phyloP scores from a whole-genome alignment of 2,797 vertebrate genomes.

The Trematomus bernacchii region DNA sequence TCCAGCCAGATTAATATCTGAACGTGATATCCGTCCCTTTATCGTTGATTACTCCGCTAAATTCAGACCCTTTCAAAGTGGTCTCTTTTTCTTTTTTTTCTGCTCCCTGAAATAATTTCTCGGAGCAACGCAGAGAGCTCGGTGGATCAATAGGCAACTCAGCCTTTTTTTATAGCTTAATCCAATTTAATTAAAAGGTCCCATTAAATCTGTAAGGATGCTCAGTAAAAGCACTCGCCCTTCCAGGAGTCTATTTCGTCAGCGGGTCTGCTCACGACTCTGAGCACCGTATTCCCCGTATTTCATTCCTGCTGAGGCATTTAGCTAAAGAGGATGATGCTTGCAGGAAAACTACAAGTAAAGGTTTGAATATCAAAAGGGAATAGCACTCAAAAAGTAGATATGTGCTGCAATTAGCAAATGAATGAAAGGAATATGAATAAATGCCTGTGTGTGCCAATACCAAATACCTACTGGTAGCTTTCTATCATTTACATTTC shows the following conservation, averaged over 20 bases:
- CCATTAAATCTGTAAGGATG: constrained; percentile 77
- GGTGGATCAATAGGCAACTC: constrained; percentile 74
- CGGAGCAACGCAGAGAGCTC: constrained; percentile 52
- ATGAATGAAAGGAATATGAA: neutral
- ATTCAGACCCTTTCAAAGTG: constrained; percentile 32
- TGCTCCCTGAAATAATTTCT: constrained; percentile 68
- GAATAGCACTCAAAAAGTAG: neutral
- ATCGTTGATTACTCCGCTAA: constrained; percentile 50
- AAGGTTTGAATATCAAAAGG: constrained; percentile 14
- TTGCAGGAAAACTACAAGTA: constrained; percentile 20
- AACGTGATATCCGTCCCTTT: constrained; percentile 13
- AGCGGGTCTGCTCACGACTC: constrained; percentile 35
- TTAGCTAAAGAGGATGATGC: neutral
- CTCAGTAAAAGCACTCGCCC: constrained; percentile 68
- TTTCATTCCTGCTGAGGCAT: constrained; percentile 23
- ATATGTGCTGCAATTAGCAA: neutral
- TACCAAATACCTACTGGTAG: neutral
- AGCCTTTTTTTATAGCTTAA: constrained; percentile 75
- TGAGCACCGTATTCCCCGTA: neutral
- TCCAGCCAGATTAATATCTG: constrained; percentile 29
- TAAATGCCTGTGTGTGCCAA: neutral
- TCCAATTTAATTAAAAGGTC: constrained; percentile 85
- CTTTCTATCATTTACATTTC: constrained; percentile 22
- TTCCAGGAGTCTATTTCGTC: constrained; percentile 59
- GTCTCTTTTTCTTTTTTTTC: constrained; percentile 4